Percentiles rank a stretch among this genome's conserved stretches.
These are phyloP conservation scores for Phallusia fumigata DNA, from an alignment of 23 tunicate genomes.

Conservation along the genomic window DNA sequence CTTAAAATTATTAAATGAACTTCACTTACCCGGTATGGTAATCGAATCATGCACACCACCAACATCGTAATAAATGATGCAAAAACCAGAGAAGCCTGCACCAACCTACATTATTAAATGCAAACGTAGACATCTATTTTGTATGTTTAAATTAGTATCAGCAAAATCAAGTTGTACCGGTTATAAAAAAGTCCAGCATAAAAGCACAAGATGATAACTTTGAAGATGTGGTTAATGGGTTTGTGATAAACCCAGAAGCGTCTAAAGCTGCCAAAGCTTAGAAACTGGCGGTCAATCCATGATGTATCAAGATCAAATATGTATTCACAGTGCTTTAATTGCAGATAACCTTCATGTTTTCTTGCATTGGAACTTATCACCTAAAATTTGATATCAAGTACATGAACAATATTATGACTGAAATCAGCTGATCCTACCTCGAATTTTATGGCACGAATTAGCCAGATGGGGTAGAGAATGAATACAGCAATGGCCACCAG, in stretches of 20 bases:
- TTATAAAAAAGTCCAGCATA: constrained; percentile 63
- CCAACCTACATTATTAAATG: constrained; percentile 50
- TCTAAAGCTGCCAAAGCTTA: constrained; percentile 78
- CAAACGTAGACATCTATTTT: not conserved
- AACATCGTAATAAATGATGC: constrained; percentile 32
- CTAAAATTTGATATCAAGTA: constrained; percentile 30
- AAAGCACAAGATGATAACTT: constrained; percentile 46
- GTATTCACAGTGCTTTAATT: constrained; percentile 80
- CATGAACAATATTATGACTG: no score
- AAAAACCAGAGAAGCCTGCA: constrained; percentile 42
- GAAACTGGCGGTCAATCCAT: constrained; percentile 61
- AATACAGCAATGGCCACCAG: constrained; percentile 32
- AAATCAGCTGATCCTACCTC: no score
- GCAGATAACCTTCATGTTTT: constrained; percentile 73
- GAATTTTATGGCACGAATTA: not conserved
- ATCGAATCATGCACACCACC: constrained; percentile 29
- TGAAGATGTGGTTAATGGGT: constrained; percentile 71
- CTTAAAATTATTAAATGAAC: no score
- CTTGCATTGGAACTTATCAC: constrained; percentile 44
- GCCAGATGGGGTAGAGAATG: constrained; percentile 67
- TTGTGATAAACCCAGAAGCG: constrained; percentile 74
- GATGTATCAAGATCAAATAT: constrained; percentile 62
- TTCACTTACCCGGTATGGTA: constrained; percentile 54
- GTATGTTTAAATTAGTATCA: no score
- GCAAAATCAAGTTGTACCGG: constrained; percentile 34